phyloP scores from a whole-genome alignment of 1,140 invertebrate species.

The Drosophila bocqueti region DNA sequence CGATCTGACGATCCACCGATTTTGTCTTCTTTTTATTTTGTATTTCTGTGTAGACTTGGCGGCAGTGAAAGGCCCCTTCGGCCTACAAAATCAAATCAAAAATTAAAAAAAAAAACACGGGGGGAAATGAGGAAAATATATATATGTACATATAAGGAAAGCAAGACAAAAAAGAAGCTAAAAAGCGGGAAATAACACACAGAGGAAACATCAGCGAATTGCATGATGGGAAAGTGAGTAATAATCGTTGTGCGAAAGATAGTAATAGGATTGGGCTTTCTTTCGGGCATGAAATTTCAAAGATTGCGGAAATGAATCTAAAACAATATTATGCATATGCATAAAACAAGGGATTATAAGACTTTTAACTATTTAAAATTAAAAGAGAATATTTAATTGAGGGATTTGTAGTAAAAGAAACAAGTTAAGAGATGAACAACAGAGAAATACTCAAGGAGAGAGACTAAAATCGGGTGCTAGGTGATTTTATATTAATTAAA shows the following conservation, averaged over 20 bases:
- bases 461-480: background rate
- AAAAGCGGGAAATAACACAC: slow-evolving; percentile 10
- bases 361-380: background rate
- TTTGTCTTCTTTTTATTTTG: background rate
- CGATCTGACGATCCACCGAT: slow-evolving; percentile 13
- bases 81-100: slow-evolving; percentile 28
- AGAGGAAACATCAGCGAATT: slow-evolving; percentile 12
- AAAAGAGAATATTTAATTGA: background rate
- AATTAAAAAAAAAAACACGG: too few relatives aligned
- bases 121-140: slow-evolving; percentile 2
- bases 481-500: background rate
- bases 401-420: background rate
- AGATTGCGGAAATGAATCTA: slow-evolving; percentile 22
- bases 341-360: background rate
- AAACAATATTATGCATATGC: background rate
- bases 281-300: slow-evolving; percentile 5
- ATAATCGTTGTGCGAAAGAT: slow-evolving; percentile 23
- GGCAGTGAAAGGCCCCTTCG: slow-evolving; percentile 47
- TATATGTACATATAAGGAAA: background rate
- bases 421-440: background rate
- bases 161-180: slow-evolving; percentile 3
- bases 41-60: slow-evolving; percentile 1
- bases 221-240: slow-evolving; percentile 32
- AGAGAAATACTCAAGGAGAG: background rate
- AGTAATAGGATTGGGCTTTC: slow-evolving; percentile 13